phyloP scores from a whole-genome alignment of 2,888 invertebrate species.

The Cryptosula pallasiana region DNA sequence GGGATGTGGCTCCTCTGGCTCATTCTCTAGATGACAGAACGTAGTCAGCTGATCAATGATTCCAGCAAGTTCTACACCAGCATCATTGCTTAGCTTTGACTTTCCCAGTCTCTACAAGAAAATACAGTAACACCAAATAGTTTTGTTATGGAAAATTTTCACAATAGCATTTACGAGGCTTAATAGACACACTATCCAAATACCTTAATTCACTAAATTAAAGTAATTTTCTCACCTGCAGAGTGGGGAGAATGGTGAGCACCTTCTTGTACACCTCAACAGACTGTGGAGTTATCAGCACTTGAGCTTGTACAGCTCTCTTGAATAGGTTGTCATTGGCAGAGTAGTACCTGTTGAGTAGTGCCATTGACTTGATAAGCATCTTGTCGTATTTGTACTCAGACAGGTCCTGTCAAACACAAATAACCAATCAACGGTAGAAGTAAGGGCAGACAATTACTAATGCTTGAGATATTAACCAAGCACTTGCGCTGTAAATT shows the following conservation, averaged over 20 bases:
- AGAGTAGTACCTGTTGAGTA: slow-evolving; percentile 46
- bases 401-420: slow-evolving; percentile 50
- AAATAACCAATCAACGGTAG: too few species aligned
- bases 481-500: too few species aligned
- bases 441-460: too few species aligned
- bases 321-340: slow-evolving; percentile 47
- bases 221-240: slow-evolving; percentile 32
- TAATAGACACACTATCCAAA: too few species aligned
- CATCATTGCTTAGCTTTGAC: slow-evolving; percentile 19
- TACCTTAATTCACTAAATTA: too few species aligned
- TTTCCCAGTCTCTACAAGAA: slow-evolving; percentile 1
- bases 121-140: neutral
- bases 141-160: too few species aligned
- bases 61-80: neutral
- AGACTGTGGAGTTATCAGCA: slow-evolving; percentile 50
- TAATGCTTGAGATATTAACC: too few species aligned
- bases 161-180: too few species aligned
- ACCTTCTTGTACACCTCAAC: slow-evolving; percentile 48
- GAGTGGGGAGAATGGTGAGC: slow-evolving; percentile 45
- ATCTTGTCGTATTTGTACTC: slow-evolving; percentile 47
- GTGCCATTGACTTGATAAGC: slow-evolving; percentile 43
- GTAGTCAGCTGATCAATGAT: slow-evolving; percentile 19
- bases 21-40: slow-evolving; percentile 49
- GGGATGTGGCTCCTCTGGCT: slow-evolving; percentile 49
- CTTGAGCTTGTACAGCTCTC: slow-evolving; percentile 47